Evolutionary conservation across 37 sponge, comb jelly and placozoan species (phyloP), one percentile per base, ranked within the genome.

Genomic region (Dysidea cf. avara): DNA sequence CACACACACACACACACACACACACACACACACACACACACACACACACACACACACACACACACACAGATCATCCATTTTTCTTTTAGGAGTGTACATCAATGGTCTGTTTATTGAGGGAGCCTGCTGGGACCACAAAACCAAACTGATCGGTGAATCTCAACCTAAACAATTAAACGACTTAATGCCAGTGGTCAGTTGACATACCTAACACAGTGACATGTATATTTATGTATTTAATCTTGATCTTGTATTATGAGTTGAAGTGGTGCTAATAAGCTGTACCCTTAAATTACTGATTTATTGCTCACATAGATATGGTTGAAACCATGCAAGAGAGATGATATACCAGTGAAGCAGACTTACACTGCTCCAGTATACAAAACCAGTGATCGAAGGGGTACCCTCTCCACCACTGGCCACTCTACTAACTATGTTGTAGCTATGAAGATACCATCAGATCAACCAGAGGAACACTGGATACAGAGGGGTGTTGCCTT

Each of bases 351-450:
- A 52, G 66, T 77, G 9, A 63, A 72, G 14, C 83, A 55, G 36
- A 80, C 90, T 7, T 99, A 99, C 81, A 81, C 74, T 21, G 69
- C 79, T 26, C 99, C 99, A 2, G 84, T 99, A 47, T 99, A 99
- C 81, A 99, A 99, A 75, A 99, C 99, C 39, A 99, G 99, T 76
- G 99, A 99, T 61, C 78, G 99, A 2, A 47, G 96, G 29, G 99
- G 99, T 29, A 87, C 88, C 17, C 87, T 99, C 55, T 99, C 99
- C 26, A 99, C 99, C 13, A 99, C 99, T 25, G 99, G 99, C 14
- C 99, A 99, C 77, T 99, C 99, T 22, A 99, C 99, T 21, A 99
- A 99, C 86, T 99, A 92, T 77, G 99, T 99, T 21, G 80, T 99
- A 22, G 96, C 83, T 37, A 95, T 95, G 85, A 95, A 87, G 61